Evolutionary conservation across 2,797 vertebrate species (phyloP), one percentile per base, ranked within the genome.

Genomic region (Numenius phaeopus): DNA sequence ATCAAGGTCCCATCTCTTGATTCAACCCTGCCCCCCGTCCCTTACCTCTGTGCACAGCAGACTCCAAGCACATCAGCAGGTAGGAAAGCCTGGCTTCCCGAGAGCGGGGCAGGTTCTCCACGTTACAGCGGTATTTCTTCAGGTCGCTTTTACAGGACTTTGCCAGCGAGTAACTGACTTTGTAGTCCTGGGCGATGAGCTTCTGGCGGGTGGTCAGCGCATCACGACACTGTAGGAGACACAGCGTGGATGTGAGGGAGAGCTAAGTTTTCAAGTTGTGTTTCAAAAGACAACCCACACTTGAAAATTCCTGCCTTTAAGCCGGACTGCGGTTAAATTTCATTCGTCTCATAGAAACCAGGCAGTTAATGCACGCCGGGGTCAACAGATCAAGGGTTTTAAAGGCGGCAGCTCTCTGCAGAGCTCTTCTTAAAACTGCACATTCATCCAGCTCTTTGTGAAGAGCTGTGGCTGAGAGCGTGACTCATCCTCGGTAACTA

Each of bases 161-260:
- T 39, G 99, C 99, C 97, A 99, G 98, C 0, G 99, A 99, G 97
- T 99, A 99, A 97, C 99, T 99, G 93, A 99, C 99, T 97, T 99
- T 99, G 98, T 99, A 99, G 97, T 99, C 99, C 69, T 99, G 99
- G 73, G 99, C 99, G 5, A 99, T 99, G 84, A 99, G 98, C 96
- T 99, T 99, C 95, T 99, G 99, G 42, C 99, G 98, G 15, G 99
- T 99, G 2, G 99, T 99, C 61, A 99, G 97, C 0, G 99, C 99
- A 67, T 99, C 99, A 3, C 99, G 99, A 91, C 99, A 99, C 99
- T 99, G 98, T 70, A 30, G 81, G 95, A 70, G 86, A 86, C 17
- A 80, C 11, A 34, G 34, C 34, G 34, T 37, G 79, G 21, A 72
- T 7, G 14, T 2, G 23, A 49, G n/a, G 57, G 21, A 50, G 49